These are phyloP conservation scores for Amphiprion clarkii DNA, from an alignment of 2,797 vertebrate species.

Conservation along the genomic window DNA sequence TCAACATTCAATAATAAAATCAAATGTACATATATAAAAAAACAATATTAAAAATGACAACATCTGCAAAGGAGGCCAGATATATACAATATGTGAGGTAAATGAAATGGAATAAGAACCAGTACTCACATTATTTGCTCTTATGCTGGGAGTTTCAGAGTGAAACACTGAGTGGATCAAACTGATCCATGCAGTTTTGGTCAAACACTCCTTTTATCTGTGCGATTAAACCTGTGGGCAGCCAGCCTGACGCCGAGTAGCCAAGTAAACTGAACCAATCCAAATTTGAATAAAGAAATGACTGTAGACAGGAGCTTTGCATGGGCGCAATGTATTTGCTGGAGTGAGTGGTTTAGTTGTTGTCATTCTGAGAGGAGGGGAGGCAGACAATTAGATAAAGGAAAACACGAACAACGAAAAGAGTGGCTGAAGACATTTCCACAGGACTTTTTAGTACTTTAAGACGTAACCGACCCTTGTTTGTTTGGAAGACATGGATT, in stretches of 20 bases:
- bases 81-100: no score
- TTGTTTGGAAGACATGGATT: conserved; percentile 47
- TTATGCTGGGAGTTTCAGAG: background rate
- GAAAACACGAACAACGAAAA: background rate
- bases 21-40: no score
- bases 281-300: conserved; percentile 79
- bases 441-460: background rate
- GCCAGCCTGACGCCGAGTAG: conserved; percentile 39
- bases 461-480: background rate
- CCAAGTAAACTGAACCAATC: conserved; percentile 39
- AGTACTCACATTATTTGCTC: background rate
- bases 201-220: conserved; percentile 7
- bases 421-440: background rate
- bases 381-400: conserved; percentile 10
- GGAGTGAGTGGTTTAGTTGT: conserved; percentile 14
- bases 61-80: no score
- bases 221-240: conserved; percentile 34
- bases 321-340: conserved; percentile 34
- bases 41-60: no score
- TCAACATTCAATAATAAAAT: no score
- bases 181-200: conserved; percentile 11
- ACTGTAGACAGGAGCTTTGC: conserved; percentile 60
- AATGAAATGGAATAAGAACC: no score
- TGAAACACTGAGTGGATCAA: background rate
- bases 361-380: background rate